Conservation (phyloP, 2,888 invertebrate genomes). For the Diplazon laetatorius region DNA sequence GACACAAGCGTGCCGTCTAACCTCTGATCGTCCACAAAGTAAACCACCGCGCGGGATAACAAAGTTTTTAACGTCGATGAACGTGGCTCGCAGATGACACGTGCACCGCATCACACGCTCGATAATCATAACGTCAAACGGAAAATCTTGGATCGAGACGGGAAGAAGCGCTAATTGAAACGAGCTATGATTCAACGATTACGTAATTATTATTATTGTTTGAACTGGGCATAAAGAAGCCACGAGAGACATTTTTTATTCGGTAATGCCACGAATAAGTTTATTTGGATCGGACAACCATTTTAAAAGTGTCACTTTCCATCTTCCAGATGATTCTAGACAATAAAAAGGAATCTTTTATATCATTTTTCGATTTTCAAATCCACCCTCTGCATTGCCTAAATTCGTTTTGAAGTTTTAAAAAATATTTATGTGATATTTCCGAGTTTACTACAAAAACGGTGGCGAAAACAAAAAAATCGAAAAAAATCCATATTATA, state of each 20-base stretch:
- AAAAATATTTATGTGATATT: neutral
- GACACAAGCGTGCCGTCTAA: too few relatives aligned
- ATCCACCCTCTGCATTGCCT: too few relatives aligned
- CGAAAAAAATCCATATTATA: too few relatives aligned
- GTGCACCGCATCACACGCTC: slow-evolving; percentile 7
- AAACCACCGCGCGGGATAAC: slow-evolving; percentile 47
- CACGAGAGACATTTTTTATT: neutral
- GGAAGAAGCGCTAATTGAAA: slow-evolving; percentile 31
- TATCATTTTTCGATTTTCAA: too few relatives aligned
- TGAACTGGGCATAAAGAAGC: neutral
- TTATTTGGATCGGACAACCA: slow-evolving; percentile 13
- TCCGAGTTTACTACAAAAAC: too few relatives aligned
- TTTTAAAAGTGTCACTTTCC: too few relatives aligned
- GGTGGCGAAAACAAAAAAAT: too few relatives aligned
- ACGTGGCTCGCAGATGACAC: slow-evolving; percentile 52
- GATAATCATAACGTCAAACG: slow-evolving; percentile 19
- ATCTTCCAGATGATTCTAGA: neutral
- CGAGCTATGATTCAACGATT: slow-evolving; percentile 34
- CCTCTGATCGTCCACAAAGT: slow-evolving; percentile 52
- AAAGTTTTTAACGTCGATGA: slow-evolving; percentile 45
- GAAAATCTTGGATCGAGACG: slow-evolving; percentile 11
- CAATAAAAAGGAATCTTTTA: neutral
- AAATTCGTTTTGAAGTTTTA: neutral
- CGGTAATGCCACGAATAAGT: slow-evolving; percentile 4
- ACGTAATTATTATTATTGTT: slow-evolving; percentile 9